phyloP scores from a whole-genome alignment of 2,888 invertebrate species.

The Macrophya alboannulata region DNA sequence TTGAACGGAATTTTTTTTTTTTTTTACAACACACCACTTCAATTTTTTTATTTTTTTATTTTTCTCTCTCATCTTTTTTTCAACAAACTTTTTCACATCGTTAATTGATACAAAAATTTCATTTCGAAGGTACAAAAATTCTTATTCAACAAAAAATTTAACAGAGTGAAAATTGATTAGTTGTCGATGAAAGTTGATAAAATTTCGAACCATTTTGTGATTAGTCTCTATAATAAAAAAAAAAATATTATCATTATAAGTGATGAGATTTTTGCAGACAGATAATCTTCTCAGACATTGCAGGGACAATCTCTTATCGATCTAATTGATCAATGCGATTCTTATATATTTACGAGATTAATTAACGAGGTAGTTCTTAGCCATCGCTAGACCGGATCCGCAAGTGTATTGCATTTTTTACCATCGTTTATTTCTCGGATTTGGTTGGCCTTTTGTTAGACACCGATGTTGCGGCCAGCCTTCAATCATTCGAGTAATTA shows the following conservation, averaged over 20 bases:
- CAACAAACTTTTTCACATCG: background rate
- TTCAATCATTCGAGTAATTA: slow-evolving; percentile 73
- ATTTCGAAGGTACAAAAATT: no score
- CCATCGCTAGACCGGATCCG: slow-evolving; percentile 36
- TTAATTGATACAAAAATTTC: background rate
- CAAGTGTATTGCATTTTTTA: slow-evolving; percentile 53
- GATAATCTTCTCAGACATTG: background rate
- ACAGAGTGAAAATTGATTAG: background rate
- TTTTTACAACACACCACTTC: background rate
- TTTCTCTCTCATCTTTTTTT: background rate
- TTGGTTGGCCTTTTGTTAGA: slow-evolving; percentile 59
- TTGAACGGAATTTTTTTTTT: slow-evolving; percentile 28
- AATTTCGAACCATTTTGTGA: background rate
- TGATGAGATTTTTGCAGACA: background rate
- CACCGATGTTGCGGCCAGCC: slow-evolving; percentile 59
- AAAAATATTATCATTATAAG: background rate
- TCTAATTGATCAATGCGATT: background rate
- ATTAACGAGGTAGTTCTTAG: slow-evolving; percentile 13
- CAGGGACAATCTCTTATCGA: background rate
- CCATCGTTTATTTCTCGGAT: slow-evolving; percentile 58
- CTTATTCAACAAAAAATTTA: background rate
- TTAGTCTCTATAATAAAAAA: background rate
- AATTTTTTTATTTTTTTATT: background rate
- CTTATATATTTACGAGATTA: background rate
- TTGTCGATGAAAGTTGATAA: background rate